Evolutionary conservation across 92 coral and sea anemone species (phyloP), one percentile per base, ranked within the genome.

Genomic region (Zoanthus sansibaricus): DNA sequence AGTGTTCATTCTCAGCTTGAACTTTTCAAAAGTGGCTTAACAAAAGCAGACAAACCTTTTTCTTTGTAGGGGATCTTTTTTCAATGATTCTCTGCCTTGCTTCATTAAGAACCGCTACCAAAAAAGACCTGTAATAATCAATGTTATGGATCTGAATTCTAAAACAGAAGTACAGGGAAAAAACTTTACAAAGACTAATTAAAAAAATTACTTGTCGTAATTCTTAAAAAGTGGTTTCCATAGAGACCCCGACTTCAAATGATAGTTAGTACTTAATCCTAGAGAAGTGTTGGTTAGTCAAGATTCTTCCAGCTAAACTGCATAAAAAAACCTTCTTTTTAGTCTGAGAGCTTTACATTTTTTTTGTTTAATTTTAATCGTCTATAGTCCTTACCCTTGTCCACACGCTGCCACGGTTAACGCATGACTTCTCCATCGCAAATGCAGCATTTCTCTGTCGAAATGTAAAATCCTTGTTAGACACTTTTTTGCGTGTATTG

Each of bases 361-460:
- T 7, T 62, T 62, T 62, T 1, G 69, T 21, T 62, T n/a, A 17
- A 17, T n/a, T 16, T 5, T n/a, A 14, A 12, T 58, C 6, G 7
- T 15, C 10, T 1, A 16, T 49, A 49, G 15, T 33, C 86, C 99
- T 94, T 89, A 96, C 99, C 94, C 96, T 67, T 96, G 99, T 0
- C 92, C 98, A 82, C 98, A 95, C 1, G 98, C 94, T 5, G 98
- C 89, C 30, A 91, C 91, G 5, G 98, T 92, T 64, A 92, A 83
- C 18, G 98, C 99, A 74, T 94, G 95, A 80, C 94, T 96, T 72
- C 92, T 89, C 58, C 92, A 92, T 6, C 99, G 99, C 56, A 96
- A 85, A 79, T 90, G 89, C 88, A 96, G 82, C 89, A 96, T 84
- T 89, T 90, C 92, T 48, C 98, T 94, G 90, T 37, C 76, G 55